These are phyloP conservation scores for Sebastiscus tertius DNA, from an alignment of 2,797 vertebrate species.

Conservation along the genomic window DNA sequence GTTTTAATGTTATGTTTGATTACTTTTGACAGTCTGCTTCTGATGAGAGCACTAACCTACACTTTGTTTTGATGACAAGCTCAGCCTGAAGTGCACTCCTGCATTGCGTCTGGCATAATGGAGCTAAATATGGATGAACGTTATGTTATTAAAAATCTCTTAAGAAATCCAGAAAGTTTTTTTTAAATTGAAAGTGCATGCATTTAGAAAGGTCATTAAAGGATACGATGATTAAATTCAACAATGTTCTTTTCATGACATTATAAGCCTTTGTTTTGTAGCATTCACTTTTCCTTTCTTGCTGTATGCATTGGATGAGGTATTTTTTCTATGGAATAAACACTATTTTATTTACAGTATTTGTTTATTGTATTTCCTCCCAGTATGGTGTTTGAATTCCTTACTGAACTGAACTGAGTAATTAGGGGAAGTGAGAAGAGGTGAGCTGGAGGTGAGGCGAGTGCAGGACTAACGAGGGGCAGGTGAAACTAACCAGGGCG, in stretches of 20 bases:
- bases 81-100: constrained; percentile 48
- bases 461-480: not conserved
- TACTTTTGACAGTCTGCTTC: constrained; percentile 58
- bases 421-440: no score
- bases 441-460: no score
- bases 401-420: not conserved
- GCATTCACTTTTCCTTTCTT: constrained; percentile 62
- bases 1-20: constrained; percentile 39
- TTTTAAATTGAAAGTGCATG: constrained; percentile 68
- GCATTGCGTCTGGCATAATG: constrained; percentile 30
- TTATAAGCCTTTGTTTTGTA: constrained; percentile 49
- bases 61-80: constrained; percentile 56
- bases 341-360: constrained; percentile 75
- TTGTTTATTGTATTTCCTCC: constrained; percentile 33
- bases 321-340: constrained; percentile 76
- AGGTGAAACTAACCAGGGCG: not conserved
- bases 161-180: constrained; percentile 31
- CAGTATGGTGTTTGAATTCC: not conserved
- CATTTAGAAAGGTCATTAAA: constrained; percentile 55
- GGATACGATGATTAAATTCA: constrained; percentile 49
- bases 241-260: constrained; percentile 45
- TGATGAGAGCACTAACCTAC: constrained; percentile 44
- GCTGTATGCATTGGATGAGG: constrained; percentile 53
- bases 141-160: constrained; percentile 22
- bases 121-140: constrained; percentile 37